Evolutionary conservation across 2,797 vertebrate species (phyloP), one percentile per base, ranked within the genome.

Genomic region (Myotis vivesi): DNA sequence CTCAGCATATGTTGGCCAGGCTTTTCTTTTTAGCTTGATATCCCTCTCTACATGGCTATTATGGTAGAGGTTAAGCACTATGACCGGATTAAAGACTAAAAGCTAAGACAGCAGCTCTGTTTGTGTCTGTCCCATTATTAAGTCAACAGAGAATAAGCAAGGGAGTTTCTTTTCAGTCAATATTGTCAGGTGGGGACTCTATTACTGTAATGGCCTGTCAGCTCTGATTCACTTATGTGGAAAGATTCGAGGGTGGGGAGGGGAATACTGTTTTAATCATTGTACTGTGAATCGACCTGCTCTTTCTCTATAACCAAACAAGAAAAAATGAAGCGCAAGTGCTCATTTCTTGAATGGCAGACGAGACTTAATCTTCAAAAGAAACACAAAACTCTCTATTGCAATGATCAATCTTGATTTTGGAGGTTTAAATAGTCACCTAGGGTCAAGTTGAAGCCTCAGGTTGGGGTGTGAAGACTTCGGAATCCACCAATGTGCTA

Each of bases 111-210:
- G 53, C 49, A 57, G 69, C 46, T 95, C 76, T 53, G 17, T 94
- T 75, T 92, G 83, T 94, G 87, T 12, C 81, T 49, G 68, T 80
- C 33, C 33, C 51, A 86, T 94, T 66, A 89, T 92, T 77, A 94
- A 95, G 93, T 85, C 81, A 80, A 80, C 20, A 82, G 89, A 88
- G 95, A 94, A 95, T 91, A 79, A 94, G 25, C 49, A 75, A 89
- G 84, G 73, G 85, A 71, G 68, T 68, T 96, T 91, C 92, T 94
- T 93, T 90, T 93, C 66, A 71, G 87, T 95, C 89, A 79, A 8
- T 96, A 92, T 28, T 87, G 79, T 93, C 81, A 91, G 30, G 66
- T 49, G 81, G 49, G n/a, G 38, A 66, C 72, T 66, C 46, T 90
- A 41, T 41, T 90, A 41, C 69, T 41, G 5, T 91, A 83, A 87